Evolutionary conservation across 2,888 invertebrate species (phyloP).

Genomic region (Eurytoma californica): DNA sequence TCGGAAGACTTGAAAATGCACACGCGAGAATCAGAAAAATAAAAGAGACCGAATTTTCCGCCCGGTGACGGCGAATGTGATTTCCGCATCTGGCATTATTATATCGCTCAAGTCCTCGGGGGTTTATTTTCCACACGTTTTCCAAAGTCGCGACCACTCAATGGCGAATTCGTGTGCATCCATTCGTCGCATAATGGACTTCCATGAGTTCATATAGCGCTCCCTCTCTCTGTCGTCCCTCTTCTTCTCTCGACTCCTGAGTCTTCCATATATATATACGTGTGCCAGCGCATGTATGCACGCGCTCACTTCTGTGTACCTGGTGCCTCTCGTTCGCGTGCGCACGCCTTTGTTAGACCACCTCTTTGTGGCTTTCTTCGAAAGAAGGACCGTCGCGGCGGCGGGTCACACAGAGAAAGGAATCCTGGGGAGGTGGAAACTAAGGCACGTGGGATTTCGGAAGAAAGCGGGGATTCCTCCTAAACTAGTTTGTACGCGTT

Average conservation of each 20-base stretch:
- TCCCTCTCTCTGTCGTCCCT: conserved; percentile 6
- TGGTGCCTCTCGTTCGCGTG: conserved; percentile 16
- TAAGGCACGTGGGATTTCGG: background rate
- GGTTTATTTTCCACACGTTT: conserved; percentile 41
- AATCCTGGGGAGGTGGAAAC: background rate
- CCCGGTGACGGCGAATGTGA: background rate
- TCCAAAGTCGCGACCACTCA: conserved; percentile 27
- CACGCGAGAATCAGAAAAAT: no score
- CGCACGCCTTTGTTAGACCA: conserved; percentile 22
- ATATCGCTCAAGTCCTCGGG: background rate
- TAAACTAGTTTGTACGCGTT: background rate
- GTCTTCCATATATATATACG: background rate
- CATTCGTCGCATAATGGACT: conserved; percentile 19
- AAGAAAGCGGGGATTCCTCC: background rate
- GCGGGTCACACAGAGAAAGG: conserved; percentile 1
- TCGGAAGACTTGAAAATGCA: no score
- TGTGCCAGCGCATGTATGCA: background rate
- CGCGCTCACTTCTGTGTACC: background rate
- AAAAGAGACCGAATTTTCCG: background rate
- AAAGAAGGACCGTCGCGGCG: background rate
- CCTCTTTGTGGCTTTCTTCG: conserved; percentile 33
- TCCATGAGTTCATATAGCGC: background rate
- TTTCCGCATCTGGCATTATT: conserved; percentile 33
- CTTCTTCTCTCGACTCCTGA: background rate
- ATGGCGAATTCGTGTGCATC: conserved; percentile 6